These are phyloP conservation scores for Adelphocoris suturalis DNA, from an alignment of 2,888 invertebrate species.

Conservation along the genomic window DNA sequence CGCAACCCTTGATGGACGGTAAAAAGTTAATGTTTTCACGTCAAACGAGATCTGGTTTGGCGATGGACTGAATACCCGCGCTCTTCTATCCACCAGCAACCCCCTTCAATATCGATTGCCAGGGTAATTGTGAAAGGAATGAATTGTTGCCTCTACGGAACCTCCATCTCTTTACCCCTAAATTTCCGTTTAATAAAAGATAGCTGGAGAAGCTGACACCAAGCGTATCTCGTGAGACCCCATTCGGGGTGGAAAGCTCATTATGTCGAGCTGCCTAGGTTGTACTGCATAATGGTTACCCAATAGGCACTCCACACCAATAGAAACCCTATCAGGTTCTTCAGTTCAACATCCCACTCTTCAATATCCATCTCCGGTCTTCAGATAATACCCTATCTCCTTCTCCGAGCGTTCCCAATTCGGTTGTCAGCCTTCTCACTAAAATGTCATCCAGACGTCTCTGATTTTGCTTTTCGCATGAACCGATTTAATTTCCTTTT, in stretches of 20 bases:
- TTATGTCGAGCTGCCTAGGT: conserved; percentile 63
- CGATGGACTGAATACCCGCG: not conserved
- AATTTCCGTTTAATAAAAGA: conserved; percentile 69
- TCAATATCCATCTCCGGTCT: conserved; percentile 69
- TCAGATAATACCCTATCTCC: conserved; percentile 63
- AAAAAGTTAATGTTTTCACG: conserved; percentile 11
- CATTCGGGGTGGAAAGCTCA: conserved; percentile 55
- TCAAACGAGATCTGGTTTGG: not conserved
- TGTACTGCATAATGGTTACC: conserved; percentile 68
- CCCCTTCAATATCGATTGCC: conserved; percentile 50
- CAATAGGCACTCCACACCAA: conserved; percentile 53
- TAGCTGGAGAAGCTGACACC: conserved; percentile 66
- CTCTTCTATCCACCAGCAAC: conserved; percentile 1
- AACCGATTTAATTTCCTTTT: conserved; percentile 66
- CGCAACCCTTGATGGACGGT: not conserved
- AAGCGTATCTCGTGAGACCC: conserved; percentile 61
- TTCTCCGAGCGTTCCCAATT: conserved; percentile 51
- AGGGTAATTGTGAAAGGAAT: conserved; percentile 69
- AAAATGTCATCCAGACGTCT: conserved; percentile 60
- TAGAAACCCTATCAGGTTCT: conserved; percentile 69
- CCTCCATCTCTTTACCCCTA: conserved; percentile 68
- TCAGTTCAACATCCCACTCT: conserved; percentile 69
- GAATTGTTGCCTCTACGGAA: conserved; percentile 59
- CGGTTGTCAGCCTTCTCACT: conserved; percentile 66
- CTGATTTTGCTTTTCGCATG: conserved; percentile 57